Base-by-base conservation (phyloP, 2,797 vertebrate species). In the Centroberyx gerrardi region DNA sequence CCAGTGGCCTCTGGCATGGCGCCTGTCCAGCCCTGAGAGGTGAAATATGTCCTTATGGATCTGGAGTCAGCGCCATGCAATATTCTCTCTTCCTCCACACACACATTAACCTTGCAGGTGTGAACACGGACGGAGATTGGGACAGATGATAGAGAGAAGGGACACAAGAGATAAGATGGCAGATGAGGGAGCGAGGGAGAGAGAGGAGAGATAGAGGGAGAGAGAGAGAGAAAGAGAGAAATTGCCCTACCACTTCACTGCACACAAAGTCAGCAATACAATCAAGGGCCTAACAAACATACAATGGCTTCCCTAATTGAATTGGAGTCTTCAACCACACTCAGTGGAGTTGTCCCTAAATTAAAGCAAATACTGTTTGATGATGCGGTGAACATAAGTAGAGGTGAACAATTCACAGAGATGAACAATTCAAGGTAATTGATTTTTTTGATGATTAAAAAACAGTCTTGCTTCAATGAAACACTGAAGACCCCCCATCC, bases 41-140 rank as follows among this genome's bases (percentile, higher is more conserved):
- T 88, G 90, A 92, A 93, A 92, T 90, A 92, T 91, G 87, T 83
- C 89, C 85, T 88, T 84, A 90, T 90, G 87, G 89, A 92, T 91
- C 83, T 80, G 78, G 75, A 92, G 87, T 89, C 84, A 88, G 80
- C 18, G 15, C 68, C 76, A 63, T 44, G 74, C 79, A 72, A 86
- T 86, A 86, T 80, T 87, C 84, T 73, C 69, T 76, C 38, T 22
- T 27, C 63, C 80, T 65, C 75, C 83, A 86, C 80, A 87, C 65
- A 73, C 76, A 80, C 85, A 91, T 92, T 92, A 92, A 91, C 92
- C 91, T 92, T 92, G 89, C 84, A 89, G 87, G 83, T 84, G 84
- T 68, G 78, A 85, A 81, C 61, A 74, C 29, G 22, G 74, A 84
- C 81, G 86, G 72, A 88, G 87, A 88, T 62, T 77, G 62, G 68